A percentile compares a stretch with the other conserved stretches of the same genome.
Conservation (phyloP, 2,888 invertebrate species). For the Sympetrum striolatum region DNA sequence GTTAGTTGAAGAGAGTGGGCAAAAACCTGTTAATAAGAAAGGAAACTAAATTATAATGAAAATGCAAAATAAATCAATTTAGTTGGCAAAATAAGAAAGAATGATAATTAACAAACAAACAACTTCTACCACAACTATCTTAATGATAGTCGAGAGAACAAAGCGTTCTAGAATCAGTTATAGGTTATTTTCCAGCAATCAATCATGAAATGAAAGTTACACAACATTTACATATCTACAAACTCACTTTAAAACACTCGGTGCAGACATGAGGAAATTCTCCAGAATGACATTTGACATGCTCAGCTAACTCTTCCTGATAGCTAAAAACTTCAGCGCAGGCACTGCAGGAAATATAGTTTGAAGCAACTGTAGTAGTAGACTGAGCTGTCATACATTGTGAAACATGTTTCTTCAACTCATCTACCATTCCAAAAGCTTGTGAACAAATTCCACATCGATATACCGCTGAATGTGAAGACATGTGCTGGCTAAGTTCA, state of each 20-base stretch:
- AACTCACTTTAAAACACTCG: conserved; percentile 26
- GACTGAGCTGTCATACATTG: conserved; percentile 16
- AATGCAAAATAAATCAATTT: neutral
- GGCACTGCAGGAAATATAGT: neutral
- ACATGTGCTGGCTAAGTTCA: conserved; percentile 15
- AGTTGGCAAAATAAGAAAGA: neutral
- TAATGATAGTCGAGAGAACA: neutral
- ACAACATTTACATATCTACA: neutral
- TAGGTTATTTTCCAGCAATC: no score
- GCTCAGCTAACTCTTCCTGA: conserved; percentile 2
- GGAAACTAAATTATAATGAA: neutral
- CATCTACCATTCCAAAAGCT: conserved; percentile 25
- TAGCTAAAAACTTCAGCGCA: conserved; percentile 10
- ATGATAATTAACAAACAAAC: neutral
- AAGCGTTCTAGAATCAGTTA: no score
- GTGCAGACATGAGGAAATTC: conserved; percentile 19
- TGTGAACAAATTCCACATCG: conserved; percentile 32
- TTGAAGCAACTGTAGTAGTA: neutral
- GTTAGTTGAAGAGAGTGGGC: neutral
- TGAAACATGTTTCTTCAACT: conserved; percentile 10
- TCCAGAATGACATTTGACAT: neutral
- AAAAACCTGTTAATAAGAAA: neutral
- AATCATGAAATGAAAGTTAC: neutral
- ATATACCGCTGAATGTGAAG: conserved; percentile 29
- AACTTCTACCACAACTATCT: neutral